Evolutionary conservation across 2,113 vertebrate species (phyloP).

Genomic region (Crypturellus undulatus): DNA sequence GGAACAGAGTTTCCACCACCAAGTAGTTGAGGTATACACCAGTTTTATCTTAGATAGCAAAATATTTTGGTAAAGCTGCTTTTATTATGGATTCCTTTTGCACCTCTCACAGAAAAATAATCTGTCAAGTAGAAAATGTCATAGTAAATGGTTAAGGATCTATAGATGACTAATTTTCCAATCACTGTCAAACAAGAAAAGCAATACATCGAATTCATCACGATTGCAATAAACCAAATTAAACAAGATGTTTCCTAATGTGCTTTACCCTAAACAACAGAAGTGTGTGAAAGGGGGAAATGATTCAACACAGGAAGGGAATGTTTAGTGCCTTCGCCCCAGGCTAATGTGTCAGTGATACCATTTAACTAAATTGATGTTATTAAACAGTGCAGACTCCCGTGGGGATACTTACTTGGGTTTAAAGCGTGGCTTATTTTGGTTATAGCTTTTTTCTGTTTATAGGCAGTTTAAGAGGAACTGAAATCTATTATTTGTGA

Average conservation of each 20-base stretch:
- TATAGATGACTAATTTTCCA: background rate
- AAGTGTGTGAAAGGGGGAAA: background rate
- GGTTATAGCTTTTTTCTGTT: slow-evolving; percentile 22
- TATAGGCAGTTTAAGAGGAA: background rate
- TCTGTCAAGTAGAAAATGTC: fast-evolving
- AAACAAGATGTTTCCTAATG: slow-evolving; percentile 9
- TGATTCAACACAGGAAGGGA: background rate
- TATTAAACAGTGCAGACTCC: background rate
- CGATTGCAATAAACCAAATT: slow-evolving; percentile 2
- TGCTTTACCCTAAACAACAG: background rate
- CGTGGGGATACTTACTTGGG: background rate
- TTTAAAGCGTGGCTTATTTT: slow-evolving; percentile 29
- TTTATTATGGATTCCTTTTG: background rate
- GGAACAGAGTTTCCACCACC: background rate
- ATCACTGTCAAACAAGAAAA: background rate
- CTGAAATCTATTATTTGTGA: background rate
- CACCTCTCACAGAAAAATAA: background rate
- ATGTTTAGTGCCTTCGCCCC: background rate
- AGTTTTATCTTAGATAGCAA: background rate
- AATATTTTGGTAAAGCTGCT: background rate
- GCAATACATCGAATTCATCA: fast-evolving
- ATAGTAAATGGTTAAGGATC: background rate
- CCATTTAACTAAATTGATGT: background rate
- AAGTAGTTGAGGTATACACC: background rate
- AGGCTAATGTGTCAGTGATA: background rate